Percentiles rank a stretch among this genome's conserved stretches.
phyloP scores from a whole-genome alignment of 1,140 invertebrate species.

The Homalodisca vitripennis region DNA sequence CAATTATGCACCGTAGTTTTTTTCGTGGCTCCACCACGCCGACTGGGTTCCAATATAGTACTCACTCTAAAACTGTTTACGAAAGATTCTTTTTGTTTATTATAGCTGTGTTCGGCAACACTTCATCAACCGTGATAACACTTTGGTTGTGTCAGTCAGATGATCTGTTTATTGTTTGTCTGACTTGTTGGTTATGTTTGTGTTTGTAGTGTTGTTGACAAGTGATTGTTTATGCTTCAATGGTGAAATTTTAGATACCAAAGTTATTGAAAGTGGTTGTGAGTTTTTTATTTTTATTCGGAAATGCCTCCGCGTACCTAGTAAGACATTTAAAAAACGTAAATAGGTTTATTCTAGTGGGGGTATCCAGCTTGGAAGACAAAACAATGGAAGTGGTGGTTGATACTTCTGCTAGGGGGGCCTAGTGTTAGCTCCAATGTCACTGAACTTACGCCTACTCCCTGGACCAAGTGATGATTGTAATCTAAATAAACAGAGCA shows the following conservation, averaged over 20 bases:
- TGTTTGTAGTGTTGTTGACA: not conserved
- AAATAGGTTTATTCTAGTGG: not conserved
- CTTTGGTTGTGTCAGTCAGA: slow-evolving; percentile 1
- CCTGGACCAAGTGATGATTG: not conserved
- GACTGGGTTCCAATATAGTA: not conserved
- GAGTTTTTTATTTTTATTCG: not conserved
- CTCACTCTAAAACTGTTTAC: not conserved
- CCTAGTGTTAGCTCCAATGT: too few relatives aligned
- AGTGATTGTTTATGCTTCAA: not conserved
- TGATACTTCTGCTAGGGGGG: slow-evolving; percentile 18
- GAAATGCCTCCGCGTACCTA: not conserved
- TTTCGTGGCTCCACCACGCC: too few relatives aligned
- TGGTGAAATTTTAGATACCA: too few relatives aligned
- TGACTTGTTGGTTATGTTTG: not conserved
- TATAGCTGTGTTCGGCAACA: not conserved
- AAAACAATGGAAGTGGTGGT: not conserved
- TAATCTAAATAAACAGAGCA: not conserved
- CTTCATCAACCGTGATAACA: not conserved
- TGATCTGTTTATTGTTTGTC: not conserved
- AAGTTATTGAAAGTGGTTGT: slow-evolving; percentile 8
- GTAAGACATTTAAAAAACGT: not conserved
- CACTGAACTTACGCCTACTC: too few relatives aligned
- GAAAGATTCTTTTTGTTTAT: not conserved
- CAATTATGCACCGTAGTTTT: not conserved
- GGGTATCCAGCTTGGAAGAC: not conserved